Percentiles rank a stretch among this genome's conserved stretches.
Evolutionary conservation across 2,113 vertebrate genomes (phyloP).

Genomic region (Columba janthina): DNA sequence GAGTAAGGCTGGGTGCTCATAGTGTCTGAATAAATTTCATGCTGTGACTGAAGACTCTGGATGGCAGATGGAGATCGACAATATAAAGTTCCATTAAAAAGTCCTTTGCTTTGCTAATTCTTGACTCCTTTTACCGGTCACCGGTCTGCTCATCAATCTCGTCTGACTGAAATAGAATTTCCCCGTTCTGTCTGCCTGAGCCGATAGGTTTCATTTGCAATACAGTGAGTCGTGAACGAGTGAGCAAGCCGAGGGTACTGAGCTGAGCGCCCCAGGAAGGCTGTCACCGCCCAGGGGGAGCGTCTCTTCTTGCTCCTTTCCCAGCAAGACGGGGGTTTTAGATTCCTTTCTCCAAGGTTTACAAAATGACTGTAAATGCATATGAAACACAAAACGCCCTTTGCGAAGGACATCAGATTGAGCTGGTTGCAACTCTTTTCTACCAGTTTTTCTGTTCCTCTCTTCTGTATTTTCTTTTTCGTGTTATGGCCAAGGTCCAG

Average conservation of each 20-base stretch:
- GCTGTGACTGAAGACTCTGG: constrained; percentile 42
- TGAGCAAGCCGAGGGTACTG: background rate
- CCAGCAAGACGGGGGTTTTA: background rate
- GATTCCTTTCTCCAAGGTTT: background rate
- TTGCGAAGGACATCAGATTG: background rate
- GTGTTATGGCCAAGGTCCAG: background rate
- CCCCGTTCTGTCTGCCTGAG: background rate
- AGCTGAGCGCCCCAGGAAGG: background rate
- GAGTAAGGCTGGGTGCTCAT: constrained; percentile 34
- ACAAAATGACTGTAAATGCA: background rate
- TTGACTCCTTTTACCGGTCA: background rate
- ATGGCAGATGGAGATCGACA: constrained; percentile 30
- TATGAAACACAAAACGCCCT: background rate
- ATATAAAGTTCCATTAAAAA: constrained; percentile 51
- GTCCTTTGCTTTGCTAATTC: constrained; percentile 60
- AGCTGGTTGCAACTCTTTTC: background rate
- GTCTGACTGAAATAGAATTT: constrained; percentile 25
- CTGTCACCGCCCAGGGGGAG: background rate
- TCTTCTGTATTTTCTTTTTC: background rate
- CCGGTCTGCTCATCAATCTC: constrained; percentile 32
- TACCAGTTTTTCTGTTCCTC: background rate
- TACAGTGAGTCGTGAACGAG: background rate
- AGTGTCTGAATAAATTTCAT: constrained; percentile 53
- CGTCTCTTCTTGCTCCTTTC: background rate
- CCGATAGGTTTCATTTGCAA: background rate